phyloP scores from a whole-genome alignment of 64 coral and sea anemone species.

The Stichodactyla mertensii region DNA sequence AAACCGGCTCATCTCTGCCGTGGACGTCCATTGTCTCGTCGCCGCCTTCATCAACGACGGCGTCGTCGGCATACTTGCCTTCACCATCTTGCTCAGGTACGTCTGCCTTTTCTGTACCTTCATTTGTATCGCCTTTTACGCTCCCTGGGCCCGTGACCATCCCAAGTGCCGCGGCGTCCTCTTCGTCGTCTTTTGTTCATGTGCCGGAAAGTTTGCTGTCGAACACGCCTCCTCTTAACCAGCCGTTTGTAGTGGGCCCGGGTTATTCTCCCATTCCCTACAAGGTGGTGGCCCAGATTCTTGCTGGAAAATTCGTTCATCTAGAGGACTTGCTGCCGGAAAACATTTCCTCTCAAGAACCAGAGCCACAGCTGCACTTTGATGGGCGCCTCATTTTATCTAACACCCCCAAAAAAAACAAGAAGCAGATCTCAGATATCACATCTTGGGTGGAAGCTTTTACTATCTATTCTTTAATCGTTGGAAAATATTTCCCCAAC shows the following conservation, averaged over 20 bases:
- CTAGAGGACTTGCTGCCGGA: background rate
- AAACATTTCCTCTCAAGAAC: background rate
- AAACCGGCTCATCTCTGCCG: background rate
- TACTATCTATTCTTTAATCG: background rate
- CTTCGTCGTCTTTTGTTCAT: too few species aligned
- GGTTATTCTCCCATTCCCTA: too few species aligned
- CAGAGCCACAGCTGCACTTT: background rate
- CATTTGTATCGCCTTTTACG: background rate
- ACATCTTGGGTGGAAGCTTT: constrained; percentile 18
- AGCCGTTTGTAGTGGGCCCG: background rate
- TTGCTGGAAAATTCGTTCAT: background rate
- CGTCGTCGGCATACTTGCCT: background rate
- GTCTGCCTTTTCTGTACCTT: background rate
- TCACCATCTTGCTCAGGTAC: background rate
- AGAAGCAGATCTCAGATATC: background rate
- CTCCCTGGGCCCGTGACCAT: background rate
- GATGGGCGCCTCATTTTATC: background rate
- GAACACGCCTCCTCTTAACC: too few species aligned
- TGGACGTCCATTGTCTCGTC: constrained; percentile 4
- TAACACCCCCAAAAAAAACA: background rate
- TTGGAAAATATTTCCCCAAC: background rate
- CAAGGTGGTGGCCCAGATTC: background rate
- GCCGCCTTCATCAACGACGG: background rate
- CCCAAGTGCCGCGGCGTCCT: background rate
- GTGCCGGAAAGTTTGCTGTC: too few species aligned